These are phyloP conservation scores for Holotrichia oblita DNA, from an alignment of 1,140 invertebrate species.

Conservation along the genomic window DNA sequence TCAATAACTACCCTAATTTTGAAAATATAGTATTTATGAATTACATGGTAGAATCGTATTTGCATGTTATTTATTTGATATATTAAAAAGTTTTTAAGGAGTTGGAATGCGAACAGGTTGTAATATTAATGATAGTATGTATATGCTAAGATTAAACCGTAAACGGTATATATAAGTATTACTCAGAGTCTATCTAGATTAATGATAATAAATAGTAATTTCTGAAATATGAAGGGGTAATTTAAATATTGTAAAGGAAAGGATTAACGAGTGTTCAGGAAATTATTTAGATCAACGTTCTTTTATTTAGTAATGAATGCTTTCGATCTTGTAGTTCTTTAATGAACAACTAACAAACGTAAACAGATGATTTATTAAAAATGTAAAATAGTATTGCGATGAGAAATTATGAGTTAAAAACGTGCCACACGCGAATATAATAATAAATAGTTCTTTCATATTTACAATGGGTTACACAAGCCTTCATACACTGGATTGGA, in stretches of 20 bases:
- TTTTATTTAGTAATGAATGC: not conserved
- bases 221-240: not conserved
- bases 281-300: not conserved
- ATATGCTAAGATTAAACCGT: not conserved
- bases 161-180: constrained; percentile 6
- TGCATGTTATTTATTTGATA: constrained; percentile 6
- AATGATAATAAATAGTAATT: not conserved
- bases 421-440: too few relatives aligned
- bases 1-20: not conserved
- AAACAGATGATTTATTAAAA: too few relatives aligned
- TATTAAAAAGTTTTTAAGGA: not conserved
- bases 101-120: not conserved
- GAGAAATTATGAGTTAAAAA: too few relatives aligned
- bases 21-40: not conserved
- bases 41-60: not conserved
- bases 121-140: constrained; percentile 10
- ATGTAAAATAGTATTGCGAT: too few relatives aligned
- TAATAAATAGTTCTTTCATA: too few relatives aligned
- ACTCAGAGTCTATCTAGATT: not conserved
- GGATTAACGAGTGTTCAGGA: not conserved
- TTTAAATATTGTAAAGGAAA: not conserved
- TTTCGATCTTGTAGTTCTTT: too few relatives aligned
- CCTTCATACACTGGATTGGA: too few relatives aligned
- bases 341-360: too few relatives aligned
- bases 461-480: too few relatives aligned